Conservation (phyloP, 2,888 invertebrate genomes). For the Phania funesta region DNA sequence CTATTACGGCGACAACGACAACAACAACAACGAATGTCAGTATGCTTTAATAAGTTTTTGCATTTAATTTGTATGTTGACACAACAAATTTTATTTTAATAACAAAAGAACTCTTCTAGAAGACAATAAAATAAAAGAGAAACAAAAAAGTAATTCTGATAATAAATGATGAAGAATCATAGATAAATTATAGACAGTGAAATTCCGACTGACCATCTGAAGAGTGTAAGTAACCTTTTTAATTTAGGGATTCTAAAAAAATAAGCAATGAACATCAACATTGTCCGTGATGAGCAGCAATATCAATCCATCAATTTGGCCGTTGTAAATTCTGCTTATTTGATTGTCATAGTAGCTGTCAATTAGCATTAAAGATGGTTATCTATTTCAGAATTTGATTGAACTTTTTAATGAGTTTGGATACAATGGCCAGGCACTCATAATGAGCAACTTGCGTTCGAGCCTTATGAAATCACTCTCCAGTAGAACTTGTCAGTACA, state of each 20-base stretch:
- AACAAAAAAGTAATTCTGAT: not conserved
- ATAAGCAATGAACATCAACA: not conserved
- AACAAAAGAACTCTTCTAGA: conserved; percentile 29
- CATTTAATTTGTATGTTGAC: conserved; percentile 61
- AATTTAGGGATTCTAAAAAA: not conserved
- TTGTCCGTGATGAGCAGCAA: no score
- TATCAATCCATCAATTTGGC: not conserved
- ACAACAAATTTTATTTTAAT: conserved; percentile 50
- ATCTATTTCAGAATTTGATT: no score
- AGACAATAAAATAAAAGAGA: not conserved
- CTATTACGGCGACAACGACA: not conserved
- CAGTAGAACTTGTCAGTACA: no score
- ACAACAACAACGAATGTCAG: conserved; percentile 2
- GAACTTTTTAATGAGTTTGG: no score
- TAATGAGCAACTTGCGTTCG: no score
- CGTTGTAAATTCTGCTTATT: not conserved
- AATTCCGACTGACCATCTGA: conserved; percentile 34
- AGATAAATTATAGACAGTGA: conserved; percentile 35
- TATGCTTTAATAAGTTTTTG: conserved; percentile 48
- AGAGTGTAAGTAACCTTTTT: conserved; percentile 27
- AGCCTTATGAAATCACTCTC: no score
- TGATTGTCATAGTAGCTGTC: not conserved
- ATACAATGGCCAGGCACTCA: no score
- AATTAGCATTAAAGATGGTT: no score
- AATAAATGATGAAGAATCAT: conserved; percentile 23